phyloP scores from a whole-genome alignment of 2,888 invertebrate genomes.

The Caenorhabditis macrosperma region DNA sequence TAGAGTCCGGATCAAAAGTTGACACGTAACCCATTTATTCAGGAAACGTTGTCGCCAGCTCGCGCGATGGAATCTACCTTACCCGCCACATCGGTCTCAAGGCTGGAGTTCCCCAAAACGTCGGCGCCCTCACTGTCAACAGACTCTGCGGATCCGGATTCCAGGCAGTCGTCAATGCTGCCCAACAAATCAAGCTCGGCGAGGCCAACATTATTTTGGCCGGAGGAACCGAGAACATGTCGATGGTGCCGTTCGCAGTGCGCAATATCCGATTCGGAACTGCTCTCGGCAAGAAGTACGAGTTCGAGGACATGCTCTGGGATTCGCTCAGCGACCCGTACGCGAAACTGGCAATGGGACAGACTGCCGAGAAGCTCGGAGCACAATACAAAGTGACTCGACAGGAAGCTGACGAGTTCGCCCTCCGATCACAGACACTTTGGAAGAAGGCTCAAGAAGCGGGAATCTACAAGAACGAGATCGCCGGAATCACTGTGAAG shows the following conservation, averaged over 20 bases:
- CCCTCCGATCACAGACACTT: constrained; percentile 89
- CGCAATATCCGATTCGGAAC: constrained; percentile 92
- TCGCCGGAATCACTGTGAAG: constrained; percentile 89
- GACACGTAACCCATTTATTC: constrained; percentile 16
- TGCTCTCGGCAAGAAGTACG: constrained; percentile 86
- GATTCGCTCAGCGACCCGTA: constrained; percentile 90
- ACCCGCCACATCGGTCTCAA: constrained; percentile 90
- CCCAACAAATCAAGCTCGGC: constrained; percentile 68
- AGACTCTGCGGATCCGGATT: constrained; percentile 97
- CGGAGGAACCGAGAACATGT: constrained; percentile 92
- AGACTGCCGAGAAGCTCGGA: constrained; percentile 95
- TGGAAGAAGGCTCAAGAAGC: constrained; percentile 90
- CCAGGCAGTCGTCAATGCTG: constrained; percentile 89
- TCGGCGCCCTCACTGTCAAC: constrained; percentile 91
- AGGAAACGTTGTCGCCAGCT: constrained; percentile 84
- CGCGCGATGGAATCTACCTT: constrained; percentile 89
- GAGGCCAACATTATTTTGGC: constrained; percentile 69
- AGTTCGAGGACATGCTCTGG: constrained; percentile 94
- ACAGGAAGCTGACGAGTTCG: constrained; percentile 90
- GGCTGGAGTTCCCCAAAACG: constrained; percentile 89
- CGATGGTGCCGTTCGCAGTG: constrained; percentile 88
- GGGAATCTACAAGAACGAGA: constrained; percentile 92
- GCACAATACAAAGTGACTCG: constrained; percentile 89
- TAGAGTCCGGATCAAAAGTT: constrained; percentile 81
- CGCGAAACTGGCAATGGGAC: constrained; percentile 94